phyloP scores from a whole-genome alignment of 2,888 invertebrate genomes.

The Toxonevra muliebris region DNA sequence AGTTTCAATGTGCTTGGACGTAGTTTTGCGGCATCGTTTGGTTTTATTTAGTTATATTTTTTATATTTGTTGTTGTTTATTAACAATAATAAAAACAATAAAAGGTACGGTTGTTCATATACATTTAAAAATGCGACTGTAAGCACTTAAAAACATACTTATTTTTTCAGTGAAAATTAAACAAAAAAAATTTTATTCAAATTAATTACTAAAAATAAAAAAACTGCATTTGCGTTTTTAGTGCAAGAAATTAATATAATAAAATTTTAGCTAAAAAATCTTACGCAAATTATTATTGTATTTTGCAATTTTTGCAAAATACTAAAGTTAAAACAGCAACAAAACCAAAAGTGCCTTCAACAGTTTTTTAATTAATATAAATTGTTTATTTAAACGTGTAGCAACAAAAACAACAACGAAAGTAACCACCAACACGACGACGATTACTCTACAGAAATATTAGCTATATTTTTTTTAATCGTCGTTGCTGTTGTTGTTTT shows the following conservation, averaged over 20 bases:
- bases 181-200: no score
- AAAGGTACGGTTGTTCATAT: background rate
- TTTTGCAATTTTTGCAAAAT: background rate
- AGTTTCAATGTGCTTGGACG: slow-evolving; percentile 42
- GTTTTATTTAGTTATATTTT: slow-evolving; percentile 15
- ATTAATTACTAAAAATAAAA: no score
- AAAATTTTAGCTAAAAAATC: background rate
- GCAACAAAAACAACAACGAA: background rate
- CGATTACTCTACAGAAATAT: no score
- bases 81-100: slow-evolving; percentile 13
- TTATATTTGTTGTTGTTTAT: slow-evolving; percentile 10
- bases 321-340: no score
- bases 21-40: slow-evolving; percentile 6
- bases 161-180: no score
- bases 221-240: no score
- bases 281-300: no score
- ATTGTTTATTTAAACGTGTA: background rate
- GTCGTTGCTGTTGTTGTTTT: background rate
- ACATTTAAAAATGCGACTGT: no score
- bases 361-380: background rate
- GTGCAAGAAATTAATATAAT: background rate
- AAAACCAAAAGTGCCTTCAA: no score
- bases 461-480: no score
- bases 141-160: no score
- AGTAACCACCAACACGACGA: background rate